A percentile compares a stretch with the other conserved stretches of the same genome.
Conservation (phyloP, 2,797 vertebrate species). For the Novumbra hubbsi region DNA sequence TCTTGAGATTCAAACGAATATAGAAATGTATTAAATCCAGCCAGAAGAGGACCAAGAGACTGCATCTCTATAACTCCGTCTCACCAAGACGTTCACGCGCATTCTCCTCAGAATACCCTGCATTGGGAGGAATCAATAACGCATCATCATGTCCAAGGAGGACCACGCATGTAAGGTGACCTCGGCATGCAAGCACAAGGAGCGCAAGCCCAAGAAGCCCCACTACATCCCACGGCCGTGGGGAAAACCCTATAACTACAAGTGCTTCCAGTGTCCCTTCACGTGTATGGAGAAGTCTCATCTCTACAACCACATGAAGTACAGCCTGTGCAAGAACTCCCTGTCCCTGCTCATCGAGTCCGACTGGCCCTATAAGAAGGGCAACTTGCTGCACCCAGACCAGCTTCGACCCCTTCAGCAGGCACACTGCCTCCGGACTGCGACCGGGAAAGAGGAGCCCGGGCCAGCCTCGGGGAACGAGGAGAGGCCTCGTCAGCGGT, state of each 20-base stretch:
- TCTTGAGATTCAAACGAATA: neutral
- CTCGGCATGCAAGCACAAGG: conserved; percentile 84
- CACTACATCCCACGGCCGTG: conserved; percentile 97
- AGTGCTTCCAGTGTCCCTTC: conserved; percentile 99
- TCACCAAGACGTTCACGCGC: neutral
- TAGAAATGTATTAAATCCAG: conserved; percentile 34
- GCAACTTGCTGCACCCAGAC: conserved; percentile 81
- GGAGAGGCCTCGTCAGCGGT: conserved; percentile 50
- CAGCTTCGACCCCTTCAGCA: conserved; percentile 80
- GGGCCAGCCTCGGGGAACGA: conserved; percentile 57
- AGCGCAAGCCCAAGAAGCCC: conserved; percentile 96
- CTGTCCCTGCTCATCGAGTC: conserved; percentile 93
- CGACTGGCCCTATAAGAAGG: conserved; percentile 93
- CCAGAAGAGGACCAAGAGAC: conserved; percentile 3
- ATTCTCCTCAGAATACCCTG: conserved; percentile 13
- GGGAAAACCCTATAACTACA: conserved; percentile 99
- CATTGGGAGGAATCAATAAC: neutral
- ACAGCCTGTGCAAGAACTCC: conserved; percentile 98
- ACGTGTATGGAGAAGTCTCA: conserved; percentile 99
- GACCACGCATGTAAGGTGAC: conserved; percentile 79
- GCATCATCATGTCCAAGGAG: conserved; percentile 85
- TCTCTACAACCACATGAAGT: conserved; percentile 99
- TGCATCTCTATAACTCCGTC: conserved; percentile 9
- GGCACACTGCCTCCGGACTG: conserved; percentile 41
- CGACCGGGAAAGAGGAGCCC: conserved; percentile 52